Evolutionary conservation across 2,113 vertebrate species (phyloP).

Genomic region (Amblyopsis rosae): DNA sequence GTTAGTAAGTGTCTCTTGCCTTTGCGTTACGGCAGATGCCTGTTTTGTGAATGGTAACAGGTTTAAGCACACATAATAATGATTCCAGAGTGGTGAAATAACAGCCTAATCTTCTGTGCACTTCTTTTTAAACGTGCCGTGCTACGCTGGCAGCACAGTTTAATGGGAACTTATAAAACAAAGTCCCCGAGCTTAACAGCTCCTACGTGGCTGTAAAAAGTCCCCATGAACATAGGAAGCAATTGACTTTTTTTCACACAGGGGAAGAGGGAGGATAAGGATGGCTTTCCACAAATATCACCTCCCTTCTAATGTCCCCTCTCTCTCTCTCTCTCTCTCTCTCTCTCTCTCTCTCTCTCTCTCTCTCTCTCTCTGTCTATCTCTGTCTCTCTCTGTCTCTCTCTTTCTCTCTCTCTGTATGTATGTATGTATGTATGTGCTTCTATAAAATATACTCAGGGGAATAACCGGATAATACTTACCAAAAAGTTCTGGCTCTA

Average conservation of each 20-base stretch:
- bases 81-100: constrained; percentile 53
- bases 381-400: background rate
- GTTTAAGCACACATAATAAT: constrained; percentile 35
- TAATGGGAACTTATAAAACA: constrained; percentile 79
- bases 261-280: constrained; percentile 75
- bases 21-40: constrained; percentile 22
- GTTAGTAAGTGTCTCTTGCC: background rate
- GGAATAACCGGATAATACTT: constrained; percentile 46
- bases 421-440: constrained; percentile 15
- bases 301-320: constrained; percentile 69
- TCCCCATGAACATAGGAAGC: constrained; percentile 70
- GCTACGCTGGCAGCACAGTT: constrained; percentile 70
- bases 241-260: constrained; percentile 76
- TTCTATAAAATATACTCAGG: constrained; percentile 40
- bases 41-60: constrained; percentile 20
- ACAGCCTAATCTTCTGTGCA: constrained; percentile 66
- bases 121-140: constrained; percentile 47
- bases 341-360: background rate
- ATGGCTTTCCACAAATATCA: constrained; percentile 75
- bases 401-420: background rate
- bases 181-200: constrained; percentile 60
- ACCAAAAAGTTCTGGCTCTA: constrained; percentile 35
- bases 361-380: background rate
- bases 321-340: background rate
- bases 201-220: constrained; percentile 80